Percentiles rank a stretch among this genome's conserved stretches.
These are phyloP conservation scores for Megaleporinus macrocephalus DNA, from an alignment of 2,113 vertebrate species.

Conservation along the genomic window DNA sequence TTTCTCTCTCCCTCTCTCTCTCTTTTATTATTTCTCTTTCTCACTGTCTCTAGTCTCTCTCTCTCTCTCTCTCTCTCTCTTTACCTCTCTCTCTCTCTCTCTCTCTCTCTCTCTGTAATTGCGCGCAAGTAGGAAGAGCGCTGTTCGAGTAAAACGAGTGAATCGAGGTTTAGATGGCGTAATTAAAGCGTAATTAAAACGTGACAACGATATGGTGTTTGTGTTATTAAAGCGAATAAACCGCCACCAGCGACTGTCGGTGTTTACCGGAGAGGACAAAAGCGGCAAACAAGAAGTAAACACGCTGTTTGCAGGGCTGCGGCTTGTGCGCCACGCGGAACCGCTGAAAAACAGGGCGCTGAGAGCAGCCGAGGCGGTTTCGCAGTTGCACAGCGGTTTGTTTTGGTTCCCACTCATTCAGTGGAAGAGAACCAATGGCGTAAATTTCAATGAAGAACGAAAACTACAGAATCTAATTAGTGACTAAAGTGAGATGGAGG, in stretches of 20 bases:
- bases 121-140: too few relatives aligned
- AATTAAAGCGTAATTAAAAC: too few relatives aligned
- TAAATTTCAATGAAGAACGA: neutral
- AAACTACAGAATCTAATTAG: neutral
- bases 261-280: neutral
- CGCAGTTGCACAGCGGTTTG: slow-evolving; percentile 36
- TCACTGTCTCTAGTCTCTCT: too few relatives aligned
- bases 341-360: neutral
- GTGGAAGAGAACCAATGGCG: neutral
- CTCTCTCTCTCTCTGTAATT: too few relatives aligned
- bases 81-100: too few relatives aligned
- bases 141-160: too few relatives aligned
- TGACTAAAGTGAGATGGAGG: slow-evolving; percentile 62
- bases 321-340: slow-evolving; percentile 21
- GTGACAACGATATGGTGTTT: too few relatives aligned
- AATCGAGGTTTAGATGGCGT: too few relatives aligned
- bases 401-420: slow-evolving; percentile 27
- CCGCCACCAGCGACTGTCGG: neutral
- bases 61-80: too few relatives aligned
- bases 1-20: neutral
- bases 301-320: neutral
- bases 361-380: slow-evolving; percentile 36
- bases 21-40: too few relatives aligned
- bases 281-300: neutral
- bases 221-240: too few relatives aligned